Conservation (phyloP, 1,140 invertebrate species). For the Scaptomyza graminum region DNA sequence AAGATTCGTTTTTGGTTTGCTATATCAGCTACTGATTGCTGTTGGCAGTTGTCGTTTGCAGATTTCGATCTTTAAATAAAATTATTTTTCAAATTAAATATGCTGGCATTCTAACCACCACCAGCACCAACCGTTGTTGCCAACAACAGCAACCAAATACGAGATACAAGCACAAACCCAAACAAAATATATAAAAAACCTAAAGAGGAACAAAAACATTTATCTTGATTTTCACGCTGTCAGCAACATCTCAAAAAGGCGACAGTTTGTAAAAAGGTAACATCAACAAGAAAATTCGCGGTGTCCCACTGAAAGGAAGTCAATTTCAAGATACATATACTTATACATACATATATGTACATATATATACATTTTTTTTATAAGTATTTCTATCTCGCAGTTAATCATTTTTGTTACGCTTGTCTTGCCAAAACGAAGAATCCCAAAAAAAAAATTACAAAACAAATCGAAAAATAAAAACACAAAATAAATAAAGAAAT, state of each 20-base stretch:
- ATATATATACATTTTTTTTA: not conserved
- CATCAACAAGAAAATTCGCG: conserved; percentile 35
- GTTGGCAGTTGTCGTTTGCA: not conserved
- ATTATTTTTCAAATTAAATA: conserved; percentile 66
- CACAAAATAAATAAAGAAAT: conserved; percentile 16
- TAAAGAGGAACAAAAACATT: conserved; percentile 65
- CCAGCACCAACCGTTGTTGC: not conserved
- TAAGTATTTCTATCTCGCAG: conserved; percentile 45
- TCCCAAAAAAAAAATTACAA: conserved; percentile 1
- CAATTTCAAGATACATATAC: conserved; percentile 63
- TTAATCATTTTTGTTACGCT: conserved; percentile 72
- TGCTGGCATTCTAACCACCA: conserved; percentile 65
- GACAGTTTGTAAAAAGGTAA: conserved; percentile 75
- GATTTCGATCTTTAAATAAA: conserved; percentile 56
- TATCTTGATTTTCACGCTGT: conserved; percentile 82
- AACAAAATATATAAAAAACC: conserved; percentile 18
- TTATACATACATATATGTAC: too few relatives aligned
- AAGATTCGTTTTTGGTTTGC: not conserved
- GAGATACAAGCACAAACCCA: conserved; percentile 6
- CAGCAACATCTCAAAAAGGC: conserved; percentile 78
- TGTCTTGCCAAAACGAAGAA: conserved; percentile 38
- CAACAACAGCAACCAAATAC: not conserved
- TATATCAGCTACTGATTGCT: not conserved
- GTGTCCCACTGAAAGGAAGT: conserved; percentile 56
- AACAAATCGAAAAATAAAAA: conserved; percentile 18